These are phyloP conservation scores for Bombus sibiricus DNA, from an alignment of 1,140 invertebrate genomes.

Conservation along the genomic window DNA sequence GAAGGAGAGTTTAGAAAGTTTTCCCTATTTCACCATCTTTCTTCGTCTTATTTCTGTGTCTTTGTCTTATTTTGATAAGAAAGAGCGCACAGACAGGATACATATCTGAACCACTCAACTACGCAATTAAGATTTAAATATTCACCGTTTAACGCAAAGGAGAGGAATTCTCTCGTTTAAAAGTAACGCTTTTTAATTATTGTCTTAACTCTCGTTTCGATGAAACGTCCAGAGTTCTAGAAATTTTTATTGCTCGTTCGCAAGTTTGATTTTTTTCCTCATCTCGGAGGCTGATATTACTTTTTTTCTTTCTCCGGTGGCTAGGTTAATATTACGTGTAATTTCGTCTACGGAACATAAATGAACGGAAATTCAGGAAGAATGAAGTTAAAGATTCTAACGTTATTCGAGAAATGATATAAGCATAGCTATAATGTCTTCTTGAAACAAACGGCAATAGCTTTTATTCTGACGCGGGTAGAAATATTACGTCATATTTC, in stretches of 20 bases:
- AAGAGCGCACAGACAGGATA: not conserved
- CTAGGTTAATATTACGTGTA: conserved; percentile 26
- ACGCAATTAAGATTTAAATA: not conserved
- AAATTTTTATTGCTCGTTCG: not conserved
- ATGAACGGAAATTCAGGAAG: conserved; percentile 1
- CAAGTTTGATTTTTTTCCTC: not conserved
- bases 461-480: not conserved
- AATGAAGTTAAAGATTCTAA: not conserved
- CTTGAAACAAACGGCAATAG: not conserved
- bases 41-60: no score
- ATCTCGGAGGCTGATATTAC: not conserved
- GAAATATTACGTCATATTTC: not conserved
- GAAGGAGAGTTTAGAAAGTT: no score
- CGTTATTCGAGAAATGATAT: not conserved
- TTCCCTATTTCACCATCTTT: no score
- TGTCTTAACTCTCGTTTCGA: not conserved
- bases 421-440: not conserved
- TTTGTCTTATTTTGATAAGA: no score
- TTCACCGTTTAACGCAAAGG: not conserved
- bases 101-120: not conserved
- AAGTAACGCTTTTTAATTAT: not conserved
- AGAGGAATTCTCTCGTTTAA: not conserved
- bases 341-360: not conserved
- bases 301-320: not conserved
- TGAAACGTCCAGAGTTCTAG: not conserved